Evolutionary conservation across 1,140 invertebrate genomes (phyloP), one percentile per base, ranked within the genome.

Genomic region (Hydropsyche tenuis): DNA sequence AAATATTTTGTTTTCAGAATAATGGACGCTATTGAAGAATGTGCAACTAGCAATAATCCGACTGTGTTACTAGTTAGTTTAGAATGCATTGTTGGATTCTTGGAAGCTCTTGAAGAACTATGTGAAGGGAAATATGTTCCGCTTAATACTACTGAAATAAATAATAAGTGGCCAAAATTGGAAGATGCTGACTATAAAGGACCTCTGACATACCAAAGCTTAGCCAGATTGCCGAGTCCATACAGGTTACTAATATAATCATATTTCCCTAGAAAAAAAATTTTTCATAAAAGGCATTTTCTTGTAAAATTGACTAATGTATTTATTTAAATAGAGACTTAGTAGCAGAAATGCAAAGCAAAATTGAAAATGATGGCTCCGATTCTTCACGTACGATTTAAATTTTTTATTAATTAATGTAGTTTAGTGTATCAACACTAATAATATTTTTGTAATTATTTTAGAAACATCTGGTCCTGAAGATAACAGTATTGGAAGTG

Each of bases 1-100:
- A n/a, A n/a, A n/a, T 37, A 4, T 46, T 22, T 22, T 43, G 1
- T 45, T 80, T 85, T 23, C 81, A 96, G 95, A 73, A 90, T 95
- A 74, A 94, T 97, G 88, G 95, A 97, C 81, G 94, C 94, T 1
- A 91, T 97, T 77, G 93, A 96, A 84, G 94, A 98, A 83, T 92
- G 91, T 78, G 87, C 87, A 14, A 84, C 87, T 23, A 88, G 86
- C 43, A 89, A 90, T 46, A 89, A 89, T 77, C 87, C 92, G n/a
- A 85, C 89, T 65, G 89, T 94, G 14, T 86, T 94, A 42, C 88
- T 91, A 69, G 90, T 92, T 0, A 92, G 92, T 79, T 92, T 96
- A 0, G 90, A 91, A 69, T 96, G 95, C 80, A 90, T 96, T 16
- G 91, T 94, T 4, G 90, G 93, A 0, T 87, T 98, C 77, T 84